A percentile compares a stretch with the other conserved stretches of the same genome.
Evolutionary conservation across 2,888 invertebrate species (phyloP).

Genomic region (Caenorhabditis drosophilae): DNA sequence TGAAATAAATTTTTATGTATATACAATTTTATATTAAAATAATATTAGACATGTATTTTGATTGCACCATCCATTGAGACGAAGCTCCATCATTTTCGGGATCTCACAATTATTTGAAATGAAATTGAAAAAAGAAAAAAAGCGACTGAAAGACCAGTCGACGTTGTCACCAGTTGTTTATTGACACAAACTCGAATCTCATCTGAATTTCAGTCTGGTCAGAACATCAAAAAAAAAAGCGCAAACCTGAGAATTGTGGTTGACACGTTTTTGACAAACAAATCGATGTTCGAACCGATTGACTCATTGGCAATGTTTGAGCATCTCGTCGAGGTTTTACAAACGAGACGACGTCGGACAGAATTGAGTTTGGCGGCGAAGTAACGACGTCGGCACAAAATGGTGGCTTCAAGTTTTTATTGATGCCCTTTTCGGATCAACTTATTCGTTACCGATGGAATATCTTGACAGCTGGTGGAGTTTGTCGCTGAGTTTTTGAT

Average conservation of each 20-base stretch:
- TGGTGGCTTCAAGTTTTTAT: constrained; percentile 61
- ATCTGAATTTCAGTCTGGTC: too few relatives aligned
- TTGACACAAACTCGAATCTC: constrained; percentile 31
- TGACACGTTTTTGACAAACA: constrained; percentile 38
- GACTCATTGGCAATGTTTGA: constrained; percentile 16
- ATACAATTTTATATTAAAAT: neutral
- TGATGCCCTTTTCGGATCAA: too few relatives aligned
- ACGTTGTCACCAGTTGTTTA: constrained; percentile 28
- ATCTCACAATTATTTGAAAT: constrained; percentile 33
- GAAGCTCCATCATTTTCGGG: neutral
- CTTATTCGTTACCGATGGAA: constrained; percentile 60
- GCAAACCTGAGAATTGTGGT: constrained; percentile 24
- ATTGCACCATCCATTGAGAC: neutral
- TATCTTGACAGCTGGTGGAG: constrained; percentile 53
- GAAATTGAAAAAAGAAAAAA: constrained; percentile 26
- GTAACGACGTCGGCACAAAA: constrained; percentile 67
- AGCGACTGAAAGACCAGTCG: constrained; percentile 32
- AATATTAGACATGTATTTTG: neutral
- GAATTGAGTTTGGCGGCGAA: constrained; percentile 63
- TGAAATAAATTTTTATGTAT: neutral
- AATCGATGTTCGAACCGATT: constrained; percentile 39
- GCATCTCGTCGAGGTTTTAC: constrained; percentile 45
- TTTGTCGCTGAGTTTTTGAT: constrained; percentile 56
- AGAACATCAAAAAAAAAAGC: too few relatives aligned
- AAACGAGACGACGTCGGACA: constrained; percentile 56